phyloP scores from a whole-genome alignment of 2,797 vertebrate genomes.

The Trematomus bernacchii region DNA sequence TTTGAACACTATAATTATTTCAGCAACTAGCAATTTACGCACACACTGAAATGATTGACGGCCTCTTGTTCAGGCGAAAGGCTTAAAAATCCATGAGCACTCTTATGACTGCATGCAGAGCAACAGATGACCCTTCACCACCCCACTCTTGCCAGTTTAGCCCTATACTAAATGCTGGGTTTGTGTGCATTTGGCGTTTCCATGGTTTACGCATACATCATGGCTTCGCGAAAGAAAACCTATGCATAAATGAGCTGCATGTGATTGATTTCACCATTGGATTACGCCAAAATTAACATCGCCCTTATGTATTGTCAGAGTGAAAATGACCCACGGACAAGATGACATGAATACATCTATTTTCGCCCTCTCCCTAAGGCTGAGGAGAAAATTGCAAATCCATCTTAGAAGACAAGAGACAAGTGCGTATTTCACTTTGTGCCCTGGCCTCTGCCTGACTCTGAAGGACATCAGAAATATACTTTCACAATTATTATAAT shows the following conservation, averaged over 20 bases:
- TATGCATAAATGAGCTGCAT: constrained; percentile 49
- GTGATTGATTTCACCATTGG: constrained; percentile 70
- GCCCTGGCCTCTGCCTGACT: constrained; percentile 70
- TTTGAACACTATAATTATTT: constrained; percentile 8
- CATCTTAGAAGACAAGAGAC: constrained; percentile 69
- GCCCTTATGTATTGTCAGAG: constrained; percentile 58
- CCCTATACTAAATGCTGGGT: constrained; percentile 30
- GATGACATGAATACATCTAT: constrained; percentile 75
- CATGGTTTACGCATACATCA: constrained; percentile 45
- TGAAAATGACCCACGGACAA: constrained; percentile 68
- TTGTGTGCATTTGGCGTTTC: constrained; percentile 38
- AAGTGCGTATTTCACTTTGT: constrained; percentile 57
- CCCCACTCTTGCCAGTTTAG: constrained; percentile 38
- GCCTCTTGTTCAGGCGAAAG: constrained; percentile 9
- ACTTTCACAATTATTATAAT: constrained; percentile 74
- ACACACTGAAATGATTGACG: neutral
- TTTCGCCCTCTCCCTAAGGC: constrained; percentile 37
- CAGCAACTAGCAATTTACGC: constrained; percentile 19
- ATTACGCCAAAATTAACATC: constrained; percentile 67
- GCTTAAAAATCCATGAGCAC: neutral
- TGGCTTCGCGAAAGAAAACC: constrained; percentile 39
- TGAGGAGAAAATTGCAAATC: constrained; percentile 68
- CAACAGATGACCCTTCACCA: constrained; percentile 63
- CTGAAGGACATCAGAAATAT: constrained; percentile 68
- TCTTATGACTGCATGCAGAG: constrained; percentile 37